Percentiles rank a stretch among this genome's conserved stretches.
Evolutionary conservation across 2,113 vertebrate genomes (phyloP).

Genomic region (Aegotheles bennettii): DNA sequence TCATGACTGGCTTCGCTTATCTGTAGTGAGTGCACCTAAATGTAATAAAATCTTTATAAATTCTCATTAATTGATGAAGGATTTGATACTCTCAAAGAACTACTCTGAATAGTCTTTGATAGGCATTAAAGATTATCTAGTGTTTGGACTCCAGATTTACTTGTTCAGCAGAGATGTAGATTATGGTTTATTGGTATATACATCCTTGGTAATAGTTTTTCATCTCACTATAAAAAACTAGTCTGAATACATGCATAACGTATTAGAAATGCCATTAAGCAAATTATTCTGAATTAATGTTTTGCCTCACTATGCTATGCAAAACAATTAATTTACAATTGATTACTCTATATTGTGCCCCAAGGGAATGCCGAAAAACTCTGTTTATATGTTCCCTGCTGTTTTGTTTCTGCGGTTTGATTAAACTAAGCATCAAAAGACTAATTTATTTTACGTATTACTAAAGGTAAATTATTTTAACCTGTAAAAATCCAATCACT

Average conservation of each 20-base stretch:
- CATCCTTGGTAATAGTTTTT: constrained; percentile 64
- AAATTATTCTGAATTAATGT: constrained; percentile 70
- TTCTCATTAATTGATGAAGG: background rate
- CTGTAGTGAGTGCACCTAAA: background rate
- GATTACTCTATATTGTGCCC: constrained; percentile 63
- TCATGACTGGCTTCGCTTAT: background rate
- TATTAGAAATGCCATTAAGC: constrained; percentile 73
- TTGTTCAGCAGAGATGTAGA: constrained; percentile 37
- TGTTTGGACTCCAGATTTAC: constrained; percentile 28
- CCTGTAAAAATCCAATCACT: background rate
- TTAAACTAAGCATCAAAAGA: constrained; percentile 27
- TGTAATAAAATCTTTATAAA: background rate
- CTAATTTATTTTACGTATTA: background rate
- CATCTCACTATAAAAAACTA: constrained; percentile 61
- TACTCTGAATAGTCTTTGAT: constrained; percentile 13
- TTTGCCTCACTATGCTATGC: constrained; percentile 57
- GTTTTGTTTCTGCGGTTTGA: constrained; percentile 50
- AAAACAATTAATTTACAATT: constrained; percentile 76
- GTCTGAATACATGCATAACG: constrained; percentile 64
- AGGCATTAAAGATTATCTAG: constrained; percentile 41
- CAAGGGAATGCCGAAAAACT: constrained; percentile 39
- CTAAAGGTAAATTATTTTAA: background rate
- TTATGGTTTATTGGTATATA: constrained; percentile 62
- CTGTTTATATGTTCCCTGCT: background rate
- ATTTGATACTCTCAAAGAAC: background rate